These are phyloP conservation scores for Lynx canadensis DNA, from an alignment of 2,113 vertebrate species.

Conservation along the genomic window DNA sequence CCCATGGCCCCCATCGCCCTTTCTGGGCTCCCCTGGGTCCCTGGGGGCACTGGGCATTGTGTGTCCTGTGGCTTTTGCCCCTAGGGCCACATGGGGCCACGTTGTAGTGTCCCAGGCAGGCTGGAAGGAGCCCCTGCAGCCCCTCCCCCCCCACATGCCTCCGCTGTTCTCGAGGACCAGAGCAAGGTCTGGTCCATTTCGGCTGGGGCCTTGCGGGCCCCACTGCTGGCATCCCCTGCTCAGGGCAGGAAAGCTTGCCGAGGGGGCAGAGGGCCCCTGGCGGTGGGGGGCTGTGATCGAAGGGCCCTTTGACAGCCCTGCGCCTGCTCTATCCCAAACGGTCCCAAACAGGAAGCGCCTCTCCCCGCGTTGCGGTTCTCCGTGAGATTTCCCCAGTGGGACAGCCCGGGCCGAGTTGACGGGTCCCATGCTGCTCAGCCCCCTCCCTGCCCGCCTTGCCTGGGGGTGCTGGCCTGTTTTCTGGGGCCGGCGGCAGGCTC, in stretches of 20 bases:
- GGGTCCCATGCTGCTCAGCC: not conserved
- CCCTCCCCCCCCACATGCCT: accelerated
- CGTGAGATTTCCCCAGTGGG: accelerated
- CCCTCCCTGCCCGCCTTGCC: not conserved
- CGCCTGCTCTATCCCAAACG: accelerated
- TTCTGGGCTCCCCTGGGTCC: not conserved
- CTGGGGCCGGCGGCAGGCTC: not conserved
- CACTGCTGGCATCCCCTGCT: not conserved
- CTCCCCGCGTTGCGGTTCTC: not conserved
- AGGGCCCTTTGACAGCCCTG: accelerated
- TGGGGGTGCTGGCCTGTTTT: accelerated
- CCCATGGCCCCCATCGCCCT: not conserved
- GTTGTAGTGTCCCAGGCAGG: accelerated
- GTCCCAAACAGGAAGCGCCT: not conserved
- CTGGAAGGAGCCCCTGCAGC: too few species aligned
- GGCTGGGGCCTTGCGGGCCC: accelerated
- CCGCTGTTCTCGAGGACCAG: not conserved
- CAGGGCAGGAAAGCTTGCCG: not conserved
- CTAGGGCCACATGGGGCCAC: accelerated
- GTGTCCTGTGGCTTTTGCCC: not conserved
- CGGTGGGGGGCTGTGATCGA: not conserved
- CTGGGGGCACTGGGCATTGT: not conserved
- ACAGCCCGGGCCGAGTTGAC: accelerated
- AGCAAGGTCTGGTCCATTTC: accelerated
- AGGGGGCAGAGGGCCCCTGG: not conserved